Base-by-base conservation (phyloP, 1,140 invertebrate genomes). In the Ditylenchus dipsaci region DNA sequence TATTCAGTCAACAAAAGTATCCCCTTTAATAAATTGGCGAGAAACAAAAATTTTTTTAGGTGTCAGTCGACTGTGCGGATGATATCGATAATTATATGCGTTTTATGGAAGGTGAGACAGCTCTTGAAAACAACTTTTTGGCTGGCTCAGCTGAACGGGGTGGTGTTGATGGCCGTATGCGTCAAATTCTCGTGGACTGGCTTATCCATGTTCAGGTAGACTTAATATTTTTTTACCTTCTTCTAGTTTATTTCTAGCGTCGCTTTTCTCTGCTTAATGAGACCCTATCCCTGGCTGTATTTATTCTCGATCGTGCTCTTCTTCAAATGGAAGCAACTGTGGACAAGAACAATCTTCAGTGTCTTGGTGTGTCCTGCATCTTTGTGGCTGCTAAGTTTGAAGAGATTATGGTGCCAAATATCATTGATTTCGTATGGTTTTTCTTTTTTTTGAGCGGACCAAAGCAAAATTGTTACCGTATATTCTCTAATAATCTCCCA, bases 151-250 rank as follows among this genome's bases (percentile, higher is more conserved):
- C 23, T 53, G 49, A 53, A 26, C 56, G 59, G 3, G 62, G 42
- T 9, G 21, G 11, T 15, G 42, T 72, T 26, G 58, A 78, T 21
- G 68, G 80, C 27, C 68, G 76, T 30, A 95, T 95, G 93, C 86
- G 92, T 65, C 87, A 89, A 19, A 92, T 95, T 78, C 86, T 95
- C 5, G 88, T 95, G 33, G 92, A 95, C 85, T 95, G 92, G 92
- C 84, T 95, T 7, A 91, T 95, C 0, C 92, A 95, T 86, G 92
- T 95, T 3, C 88, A 89, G 13, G 90, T 92, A 82, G 1, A 1
- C 23, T 17, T 5, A 53, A 33, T 67, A 26, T 38, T 27, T n/a
- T 61, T 21, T 64, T n/a, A 67, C 56, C 33, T 3, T 38, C 33
- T 3, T 11, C 33, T 38, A 38, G 11, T 5, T 11, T 38, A 5